Evolutionary conservation across 2,888 invertebrate genomes (phyloP), one percentile per base, ranked within the genome.

Genomic region (Eupeodes latifasciatus): DNA sequence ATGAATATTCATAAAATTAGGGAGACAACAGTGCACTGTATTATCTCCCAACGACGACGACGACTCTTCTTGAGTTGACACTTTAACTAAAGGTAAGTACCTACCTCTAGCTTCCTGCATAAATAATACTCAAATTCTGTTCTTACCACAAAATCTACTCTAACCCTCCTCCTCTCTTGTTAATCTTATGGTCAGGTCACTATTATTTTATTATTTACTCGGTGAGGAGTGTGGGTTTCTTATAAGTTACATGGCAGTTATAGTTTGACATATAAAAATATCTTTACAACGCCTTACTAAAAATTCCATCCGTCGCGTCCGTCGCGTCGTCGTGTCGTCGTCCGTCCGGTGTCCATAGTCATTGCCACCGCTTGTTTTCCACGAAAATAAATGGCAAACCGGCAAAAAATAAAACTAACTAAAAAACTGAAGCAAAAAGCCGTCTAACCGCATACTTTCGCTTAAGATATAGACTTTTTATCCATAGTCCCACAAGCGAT

Each of bases 361-460:
- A 59, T 34, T 1, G 7, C 9, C 7, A 2, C 12, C 12, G 5
- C 53, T 55, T 51, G 71, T 55, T 55, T 77, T 77, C 66, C 77
- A 66, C 57, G 64, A 77, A 64, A 77, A 77, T 61, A 66, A 66
- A 77, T 47, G 44, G 44, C 55, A 66, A 66, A 57, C 53, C 47
- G 44, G 59, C 74, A 55, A 27, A 74, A n/a, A 27, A 74, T 34
- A 44, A 27, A 16, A 57, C 14, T 19, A 61, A 61, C n/a, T 40
- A 49, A 49, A 61, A 76, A 55, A 66, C 64, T 64, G 5, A 62
- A 55, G 44, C 47, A 77, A 77, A 77, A 77, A 77, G 77, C 11
- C 77, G 77, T 66, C 77, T 77, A 14, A 77, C 77, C 77, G 77
- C 77, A 77, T 77, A 51, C 77, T 77, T 77, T 77, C 77, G 77